These are phyloP conservation scores for Callaeas wilsoni DNA, from an alignment of 2,113 vertebrate species.

Conservation along the genomic window DNA sequence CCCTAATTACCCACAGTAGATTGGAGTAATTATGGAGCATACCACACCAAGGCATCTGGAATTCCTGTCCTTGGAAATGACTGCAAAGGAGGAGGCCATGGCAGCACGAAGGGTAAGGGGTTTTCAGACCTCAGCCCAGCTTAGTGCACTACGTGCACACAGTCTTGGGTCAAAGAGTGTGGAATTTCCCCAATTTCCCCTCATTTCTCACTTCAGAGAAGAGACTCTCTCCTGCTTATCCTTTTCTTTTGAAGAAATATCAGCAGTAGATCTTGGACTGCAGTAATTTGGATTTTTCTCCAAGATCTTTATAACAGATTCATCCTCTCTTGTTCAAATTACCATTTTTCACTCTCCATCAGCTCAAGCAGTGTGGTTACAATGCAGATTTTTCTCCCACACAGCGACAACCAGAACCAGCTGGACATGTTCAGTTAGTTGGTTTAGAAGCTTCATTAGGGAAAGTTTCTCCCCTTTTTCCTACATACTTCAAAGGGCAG, in stretches of 20 bases:
- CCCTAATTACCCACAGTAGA: neutral
- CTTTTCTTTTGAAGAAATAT: neutral
- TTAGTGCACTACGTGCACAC: accelerated
- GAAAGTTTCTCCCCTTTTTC: neutral
- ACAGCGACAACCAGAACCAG: neutral
- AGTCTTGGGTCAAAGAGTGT: neutral
- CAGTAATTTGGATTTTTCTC: neutral
- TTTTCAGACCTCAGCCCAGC: neutral
- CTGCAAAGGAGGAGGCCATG: neutral
- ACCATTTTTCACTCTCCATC: neutral
- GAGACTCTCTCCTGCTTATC: neutral
- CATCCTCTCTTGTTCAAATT: accelerated
- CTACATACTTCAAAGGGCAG: neutral
- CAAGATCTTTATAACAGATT: neutral
- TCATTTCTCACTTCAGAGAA: neutral
- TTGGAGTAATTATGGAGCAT: neutral
- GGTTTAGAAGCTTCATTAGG: neutral
- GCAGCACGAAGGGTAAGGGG: accelerated
- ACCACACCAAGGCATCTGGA: neutral
- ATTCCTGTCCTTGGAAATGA: neutral
- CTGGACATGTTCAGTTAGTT: neutral
- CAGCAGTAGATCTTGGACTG: neutral
- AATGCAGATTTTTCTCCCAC: neutral
- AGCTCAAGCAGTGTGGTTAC: neutral
- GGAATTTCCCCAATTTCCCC: neutral